These are phyloP conservation scores for Nephrotoma guestfalica DNA, from an alignment of 2,888 invertebrate species.

Conservation along the genomic window DNA sequence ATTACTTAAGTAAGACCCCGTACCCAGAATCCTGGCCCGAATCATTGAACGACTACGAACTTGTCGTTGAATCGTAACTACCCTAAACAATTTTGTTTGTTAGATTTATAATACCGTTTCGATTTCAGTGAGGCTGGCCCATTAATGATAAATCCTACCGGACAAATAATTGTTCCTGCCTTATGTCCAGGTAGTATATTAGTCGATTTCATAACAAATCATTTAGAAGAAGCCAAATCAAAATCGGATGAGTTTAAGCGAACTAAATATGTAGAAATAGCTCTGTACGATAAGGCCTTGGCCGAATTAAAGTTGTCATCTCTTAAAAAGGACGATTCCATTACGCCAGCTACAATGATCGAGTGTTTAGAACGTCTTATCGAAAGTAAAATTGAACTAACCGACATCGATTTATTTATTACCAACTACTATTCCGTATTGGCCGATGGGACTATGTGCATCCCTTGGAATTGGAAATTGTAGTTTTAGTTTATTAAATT, in stretches of 20 bases:
- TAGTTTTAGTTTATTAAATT: not conserved
- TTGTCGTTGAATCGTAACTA: constrained; percentile 79
- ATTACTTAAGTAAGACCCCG: constrained; percentile 48
- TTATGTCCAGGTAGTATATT: constrained; percentile 79
- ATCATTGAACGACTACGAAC: constrained; percentile 57
- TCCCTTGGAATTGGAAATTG: constrained; percentile 74
- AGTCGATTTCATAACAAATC: constrained; percentile 65
- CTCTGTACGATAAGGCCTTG: constrained; percentile 51
- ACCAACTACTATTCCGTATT: constrained; percentile 86
- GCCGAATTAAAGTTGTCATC: constrained; percentile 50
- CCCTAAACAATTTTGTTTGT: not conserved
- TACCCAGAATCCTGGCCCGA: constrained; percentile 61
- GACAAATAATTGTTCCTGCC: constrained; percentile 84
- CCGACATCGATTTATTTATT: constrained; percentile 58
- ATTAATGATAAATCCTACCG: constrained; percentile 83
- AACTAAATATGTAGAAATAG: constrained; percentile 61
- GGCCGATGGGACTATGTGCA: constrained; percentile 78
- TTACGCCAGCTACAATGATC: constrained; percentile 83
- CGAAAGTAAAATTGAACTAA: constrained; percentile 31
- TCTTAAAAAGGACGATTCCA: constrained; percentile 80
- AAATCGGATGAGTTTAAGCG: constrained; percentile 57
- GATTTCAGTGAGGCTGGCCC: constrained; percentile 75
- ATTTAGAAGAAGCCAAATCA: constrained; percentile 58
- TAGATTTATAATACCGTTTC: not conserved
- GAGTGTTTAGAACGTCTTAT: constrained; percentile 62